These are phyloP conservation scores for Sphaeramia orbicularis DNA, from an alignment of 2,797 vertebrate species.

Conservation along the genomic window DNA sequence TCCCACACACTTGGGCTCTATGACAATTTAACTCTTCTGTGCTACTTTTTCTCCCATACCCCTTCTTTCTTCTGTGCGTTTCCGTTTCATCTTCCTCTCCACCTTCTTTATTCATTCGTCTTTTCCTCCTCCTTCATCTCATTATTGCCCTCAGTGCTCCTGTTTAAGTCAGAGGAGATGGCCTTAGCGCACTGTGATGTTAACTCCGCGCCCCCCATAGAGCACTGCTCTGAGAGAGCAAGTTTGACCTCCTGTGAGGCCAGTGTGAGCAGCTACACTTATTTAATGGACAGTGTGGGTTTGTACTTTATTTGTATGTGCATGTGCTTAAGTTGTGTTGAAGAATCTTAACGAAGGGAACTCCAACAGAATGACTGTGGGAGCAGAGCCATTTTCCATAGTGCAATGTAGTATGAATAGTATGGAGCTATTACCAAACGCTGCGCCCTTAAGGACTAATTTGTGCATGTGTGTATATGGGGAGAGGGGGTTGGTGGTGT, in stretches of 20 bases:
- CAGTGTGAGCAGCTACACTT: slow-evolving; percentile 27
- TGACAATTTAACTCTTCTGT: slow-evolving; percentile 36
- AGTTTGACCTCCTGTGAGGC: slow-evolving; percentile 44
- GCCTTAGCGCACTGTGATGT: slow-evolving; percentile 50
- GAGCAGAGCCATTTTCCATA: slow-evolving; percentile 47
- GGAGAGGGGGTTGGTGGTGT: slow-evolving; percentile 50
- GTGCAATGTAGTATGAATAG: slow-evolving; percentile 18
- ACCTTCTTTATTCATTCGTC: slow-evolving; percentile 18
- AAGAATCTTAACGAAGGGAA: slow-evolving; percentile 21
- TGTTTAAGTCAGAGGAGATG: slow-evolving; percentile 52
- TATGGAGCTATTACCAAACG: slow-evolving; percentile 45
- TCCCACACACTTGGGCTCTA: slow-evolving; percentile 43
- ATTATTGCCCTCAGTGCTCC: slow-evolving; percentile 44
- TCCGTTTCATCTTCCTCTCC: slow-evolving; percentile 1
- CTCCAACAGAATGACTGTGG: slow-evolving; percentile 20
- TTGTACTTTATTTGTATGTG: slow-evolving; percentile 16
- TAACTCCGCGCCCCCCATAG: slow-evolving; percentile 36
- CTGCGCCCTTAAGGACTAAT: slow-evolving; percentile 59
- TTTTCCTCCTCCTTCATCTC: slow-evolving; percentile 21
- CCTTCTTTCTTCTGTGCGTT: slow-evolving; percentile 9
- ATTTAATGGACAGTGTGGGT: slow-evolving; percentile 32
- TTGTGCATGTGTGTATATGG: slow-evolving; percentile 38
- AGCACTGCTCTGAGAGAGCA: slow-evolving; percentile 35
- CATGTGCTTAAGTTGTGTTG: slow-evolving; percentile 4
- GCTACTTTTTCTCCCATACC: slow-evolving; percentile 19